These are phyloP conservation scores for Toxonevra muliebris DNA, from an alignment of 2,888 invertebrate species.

Conservation along the genomic window DNA sequence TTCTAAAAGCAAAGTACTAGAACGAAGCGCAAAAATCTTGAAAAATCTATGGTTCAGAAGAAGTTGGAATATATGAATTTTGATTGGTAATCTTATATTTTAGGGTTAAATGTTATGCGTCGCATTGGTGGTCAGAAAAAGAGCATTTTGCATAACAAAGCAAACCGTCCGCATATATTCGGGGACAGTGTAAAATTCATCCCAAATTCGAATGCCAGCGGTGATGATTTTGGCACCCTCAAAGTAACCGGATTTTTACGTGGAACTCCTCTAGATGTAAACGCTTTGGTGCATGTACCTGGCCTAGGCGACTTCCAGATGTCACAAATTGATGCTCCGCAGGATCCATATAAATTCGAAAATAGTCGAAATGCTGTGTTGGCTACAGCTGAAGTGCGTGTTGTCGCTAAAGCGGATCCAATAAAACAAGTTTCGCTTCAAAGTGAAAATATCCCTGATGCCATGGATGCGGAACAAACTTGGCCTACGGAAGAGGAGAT, in stretches of 20 bases:
- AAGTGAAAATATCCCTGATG: conserved; percentile 84
- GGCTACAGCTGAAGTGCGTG: conserved; percentile 57
- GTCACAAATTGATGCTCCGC: conserved; percentile 76
- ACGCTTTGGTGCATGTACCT: conserved; percentile 88
- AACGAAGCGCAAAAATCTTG: too few relatives aligned
- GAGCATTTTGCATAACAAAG: conserved; percentile 76
- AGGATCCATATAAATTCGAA: conserved; percentile 76
- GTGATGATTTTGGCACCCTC: conserved; percentile 70
- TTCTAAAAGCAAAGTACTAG: too few relatives aligned
- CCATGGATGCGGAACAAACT: conserved; percentile 95
- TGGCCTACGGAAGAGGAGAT: conserved; percentile 96
- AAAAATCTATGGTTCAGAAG: too few relatives aligned
- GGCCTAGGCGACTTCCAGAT: conserved; percentile 96
- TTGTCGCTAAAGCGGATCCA: conserved; percentile 71
- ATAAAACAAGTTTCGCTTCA: conserved; percentile 77
- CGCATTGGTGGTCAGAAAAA: conserved; percentile 86
- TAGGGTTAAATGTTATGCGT: conserved; percentile 72
- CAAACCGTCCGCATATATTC: conserved; percentile 83
- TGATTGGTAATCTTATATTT: not conserved
- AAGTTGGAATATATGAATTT: too few relatives aligned
- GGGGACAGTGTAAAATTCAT: conserved; percentile 81
- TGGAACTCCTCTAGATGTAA: conserved; percentile 84
- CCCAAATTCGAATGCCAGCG: conserved; percentile 62
- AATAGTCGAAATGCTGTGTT: conserved; percentile 57
- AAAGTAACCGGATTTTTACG: conserved; percentile 89